A percentile compares a stretch with the other conserved stretches of the same genome.
Conservation (phyloP, 2,113 vertebrate species). For the Pelusios castaneus region DNA sequence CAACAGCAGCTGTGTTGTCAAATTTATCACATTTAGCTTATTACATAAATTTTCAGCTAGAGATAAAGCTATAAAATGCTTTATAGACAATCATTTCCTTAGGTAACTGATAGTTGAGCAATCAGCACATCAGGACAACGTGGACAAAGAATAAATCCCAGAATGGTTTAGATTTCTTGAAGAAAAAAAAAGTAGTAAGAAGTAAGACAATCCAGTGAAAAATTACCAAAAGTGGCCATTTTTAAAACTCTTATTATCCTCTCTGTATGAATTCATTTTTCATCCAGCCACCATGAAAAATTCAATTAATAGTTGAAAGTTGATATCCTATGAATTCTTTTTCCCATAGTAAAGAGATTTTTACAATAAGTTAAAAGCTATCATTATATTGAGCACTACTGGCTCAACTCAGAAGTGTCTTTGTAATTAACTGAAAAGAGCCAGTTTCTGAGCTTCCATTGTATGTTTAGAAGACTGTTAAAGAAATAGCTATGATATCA, state of each 20-base stretch:
- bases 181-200: not conserved
- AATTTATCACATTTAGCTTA: not conserved
- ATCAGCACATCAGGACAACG: not conserved
- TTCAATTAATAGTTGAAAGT: not conserved
- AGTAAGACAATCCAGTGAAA: not conserved
- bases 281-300: not conserved
- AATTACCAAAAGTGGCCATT: not conserved
- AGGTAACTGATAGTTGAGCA: not conserved
- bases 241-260: not conserved
- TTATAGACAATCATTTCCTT: not conserved
- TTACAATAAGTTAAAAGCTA: not conserved
- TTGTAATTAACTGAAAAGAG: not conserved
- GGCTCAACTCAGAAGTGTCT: not conserved
- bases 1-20: not conserved
- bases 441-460: slow-evolving; percentile 9
- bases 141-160: not conserved
- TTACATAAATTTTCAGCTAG: not conserved
- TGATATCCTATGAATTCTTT: not conserved
- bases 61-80: not conserved
- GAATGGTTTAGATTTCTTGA: not conserved
- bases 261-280: not conserved
- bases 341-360: not conserved
- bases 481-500: not conserved
- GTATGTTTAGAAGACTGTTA: not conserved
- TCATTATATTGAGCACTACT: not conserved